Conservation (phyloP, 2,797 vertebrate species). For the Eremophila alpestris region DNA sequence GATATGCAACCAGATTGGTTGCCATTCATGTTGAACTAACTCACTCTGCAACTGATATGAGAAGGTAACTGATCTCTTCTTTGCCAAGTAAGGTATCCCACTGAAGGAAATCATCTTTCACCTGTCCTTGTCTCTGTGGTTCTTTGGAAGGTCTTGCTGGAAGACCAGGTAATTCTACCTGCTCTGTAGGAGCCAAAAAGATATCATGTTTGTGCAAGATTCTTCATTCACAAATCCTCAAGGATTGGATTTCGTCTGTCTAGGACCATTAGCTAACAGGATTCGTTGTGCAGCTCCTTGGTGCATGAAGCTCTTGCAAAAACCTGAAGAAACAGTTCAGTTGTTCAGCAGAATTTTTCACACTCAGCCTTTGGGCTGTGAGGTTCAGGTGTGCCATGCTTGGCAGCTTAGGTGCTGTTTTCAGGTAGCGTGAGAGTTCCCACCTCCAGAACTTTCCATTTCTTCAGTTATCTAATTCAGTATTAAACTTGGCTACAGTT, state of each 20-base stretch:
- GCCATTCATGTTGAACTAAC: background rate
- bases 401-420: background rate
- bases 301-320: rapidly evolving
- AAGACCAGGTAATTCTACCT: conserved; percentile 55
- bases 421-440: background rate
- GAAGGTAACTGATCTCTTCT: conserved; percentile 20
- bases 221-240: conserved; percentile 46
- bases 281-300: background rate
- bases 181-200: background rate
- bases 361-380: background rate
- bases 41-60: conserved; percentile 20
- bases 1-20: conserved; percentile 39
- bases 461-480: background rate
- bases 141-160: conserved; percentile 47
- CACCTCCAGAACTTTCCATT: background rate
- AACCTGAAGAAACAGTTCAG: background rate
- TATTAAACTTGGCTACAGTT: conserved; percentile 1
- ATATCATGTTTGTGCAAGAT: conserved; percentile 39
- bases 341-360: background rate
- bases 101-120: conserved; percentile 53
- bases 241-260: background rate
- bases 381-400: background rate
- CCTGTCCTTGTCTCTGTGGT: conserved; percentile 3
- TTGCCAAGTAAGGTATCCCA: background rate
- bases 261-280: conserved; percentile 50